Evolutionary conservation across 2,797 vertebrate species (phyloP), one percentile per base, ranked within the genome.

Genomic region (Smutsia temminckii): DNA sequence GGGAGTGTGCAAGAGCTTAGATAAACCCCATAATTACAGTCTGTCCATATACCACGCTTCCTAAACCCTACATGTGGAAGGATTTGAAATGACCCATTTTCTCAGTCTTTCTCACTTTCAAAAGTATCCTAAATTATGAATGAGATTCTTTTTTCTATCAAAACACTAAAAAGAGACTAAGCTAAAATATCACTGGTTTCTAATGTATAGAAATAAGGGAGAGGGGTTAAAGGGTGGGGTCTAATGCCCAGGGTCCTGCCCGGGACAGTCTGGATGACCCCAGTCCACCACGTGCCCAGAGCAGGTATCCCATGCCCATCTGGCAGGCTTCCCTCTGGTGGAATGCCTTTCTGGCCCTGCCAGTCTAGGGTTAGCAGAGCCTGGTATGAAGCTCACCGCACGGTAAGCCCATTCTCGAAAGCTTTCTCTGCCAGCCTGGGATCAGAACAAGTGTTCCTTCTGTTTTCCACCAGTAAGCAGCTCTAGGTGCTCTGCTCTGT

Each of bases 81-180:
- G 34, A 83, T 72, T 85, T 57, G 61, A 64, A 80, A 94, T 91
- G 94, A 97, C 74, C 92, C 66, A 85, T 69, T 80, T 96, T 93
- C 90, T 77, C n/a, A 80, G 91, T 84, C 37, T 87, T 51, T 32
- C 34, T 89, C 25, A 40, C 18, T 68, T 78, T 95, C 61, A 49
- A 93, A 89, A 94, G 53, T 80, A 80, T 87, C 89, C 96, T 96
- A 77, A 95, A 96, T 95, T 89, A 89, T 75, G 57, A 96, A 85
- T 5, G 5, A 92, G 87, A 68, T 11, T 89, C 68, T 81, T 72
- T 53, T 95, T 94, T 64, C 63, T n/a, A 93, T 27, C 72, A 79
- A 93, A 94, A 90, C 53, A 85, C 63, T 49, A 57, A 74, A 90
- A 94, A 66, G 13, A 13, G 29, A 37, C 34, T 84, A 23, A 20